Conservation (phyloP, 2,113 vertebrate genomes). For the Lepus europaeus region DNA sequence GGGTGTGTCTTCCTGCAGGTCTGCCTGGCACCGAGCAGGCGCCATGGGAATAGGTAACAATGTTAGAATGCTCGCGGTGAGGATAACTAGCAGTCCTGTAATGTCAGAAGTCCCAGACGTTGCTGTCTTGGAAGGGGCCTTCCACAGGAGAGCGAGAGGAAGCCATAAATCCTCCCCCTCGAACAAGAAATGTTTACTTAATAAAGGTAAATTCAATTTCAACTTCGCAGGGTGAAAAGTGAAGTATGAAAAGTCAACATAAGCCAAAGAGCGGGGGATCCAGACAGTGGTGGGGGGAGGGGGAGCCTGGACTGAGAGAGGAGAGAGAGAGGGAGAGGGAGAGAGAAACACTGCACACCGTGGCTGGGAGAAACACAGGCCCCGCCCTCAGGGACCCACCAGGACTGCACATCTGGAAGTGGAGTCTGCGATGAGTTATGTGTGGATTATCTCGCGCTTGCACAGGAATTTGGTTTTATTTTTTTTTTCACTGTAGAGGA, state of each 20-base stretch:
- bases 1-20: not conserved
- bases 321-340: slow-evolving; percentile 20
- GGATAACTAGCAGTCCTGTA: no score
- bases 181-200: slow-evolving; percentile 39
- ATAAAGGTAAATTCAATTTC: slow-evolving; percentile 56
- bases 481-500: slow-evolving; percentile 78
- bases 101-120: slow-evolving; percentile 15
- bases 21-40: not conserved
- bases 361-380: slow-evolving; percentile 56
- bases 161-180: slow-evolving; percentile 1
- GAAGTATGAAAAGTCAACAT: not conserved
- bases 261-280: not conserved
- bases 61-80: no score
- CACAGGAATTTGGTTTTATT: slow-evolving; percentile 74
- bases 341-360: not conserved
- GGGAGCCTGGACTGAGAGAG: not conserved
- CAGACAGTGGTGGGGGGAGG: not conserved
- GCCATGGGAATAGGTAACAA: no score
- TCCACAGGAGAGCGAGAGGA: not conserved
- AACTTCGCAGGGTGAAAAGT: slow-evolving; percentile 18
- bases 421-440: slow-evolving; percentile 82
- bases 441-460: slow-evolving; percentile 75
- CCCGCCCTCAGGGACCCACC: slow-evolving; percentile 32
- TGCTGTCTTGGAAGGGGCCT: slow-evolving; percentile 13
- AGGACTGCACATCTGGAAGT: slow-evolving; percentile 83